Conservation (phyloP, 2,888 invertebrate species). For the Sphaerophoria taeniata region DNA sequence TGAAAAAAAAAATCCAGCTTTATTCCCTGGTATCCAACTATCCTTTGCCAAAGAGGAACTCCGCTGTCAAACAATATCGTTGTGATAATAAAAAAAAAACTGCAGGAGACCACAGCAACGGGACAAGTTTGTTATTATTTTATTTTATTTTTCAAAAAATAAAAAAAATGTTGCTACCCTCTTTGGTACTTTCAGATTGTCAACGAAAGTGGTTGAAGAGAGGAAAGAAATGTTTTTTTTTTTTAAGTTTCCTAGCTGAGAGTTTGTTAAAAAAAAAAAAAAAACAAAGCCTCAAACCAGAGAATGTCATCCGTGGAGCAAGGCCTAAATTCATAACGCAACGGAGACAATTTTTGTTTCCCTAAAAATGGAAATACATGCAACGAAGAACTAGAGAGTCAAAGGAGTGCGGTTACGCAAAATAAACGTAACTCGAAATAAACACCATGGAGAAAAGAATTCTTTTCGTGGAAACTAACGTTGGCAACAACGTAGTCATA, state of each 20-base stretch:
- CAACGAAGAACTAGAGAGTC: conserved; percentile 57
- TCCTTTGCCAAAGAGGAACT: not conserved
- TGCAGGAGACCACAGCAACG: not conserved
- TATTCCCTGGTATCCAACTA: conserved; percentile 38
- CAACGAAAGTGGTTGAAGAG: too few relatives aligned
- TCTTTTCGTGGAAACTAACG: too few relatives aligned
- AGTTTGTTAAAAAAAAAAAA: not conserved
- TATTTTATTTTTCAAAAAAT: too few relatives aligned
- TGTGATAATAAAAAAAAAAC: conserved; percentile 35
- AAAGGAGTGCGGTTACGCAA: conserved; percentile 58
- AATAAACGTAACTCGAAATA: not conserved
- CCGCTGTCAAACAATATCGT: conserved; percentile 21
- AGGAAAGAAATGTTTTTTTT: too few relatives aligned
- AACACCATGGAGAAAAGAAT: not conserved
- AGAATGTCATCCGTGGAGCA: conserved; percentile 51
- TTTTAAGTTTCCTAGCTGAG: not conserved
- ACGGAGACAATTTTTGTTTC: conserved; percentile 5
- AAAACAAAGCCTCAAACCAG: conserved; percentile 29
- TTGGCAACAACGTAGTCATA: too few relatives aligned
- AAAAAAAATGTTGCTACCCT: conserved; percentile 21
- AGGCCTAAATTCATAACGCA: conserved; percentile 31
- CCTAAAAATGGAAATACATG: not conserved
- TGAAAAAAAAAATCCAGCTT: conserved; percentile 51
- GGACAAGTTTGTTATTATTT: not conserved
- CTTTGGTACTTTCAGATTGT: too few relatives aligned